Percentiles rank a stretch among this genome's conserved stretches.
Evolutionary conservation across 2,797 vertebrate genomes (phyloP).

Genomic region (Dendrocincla fuliginosa): DNA sequence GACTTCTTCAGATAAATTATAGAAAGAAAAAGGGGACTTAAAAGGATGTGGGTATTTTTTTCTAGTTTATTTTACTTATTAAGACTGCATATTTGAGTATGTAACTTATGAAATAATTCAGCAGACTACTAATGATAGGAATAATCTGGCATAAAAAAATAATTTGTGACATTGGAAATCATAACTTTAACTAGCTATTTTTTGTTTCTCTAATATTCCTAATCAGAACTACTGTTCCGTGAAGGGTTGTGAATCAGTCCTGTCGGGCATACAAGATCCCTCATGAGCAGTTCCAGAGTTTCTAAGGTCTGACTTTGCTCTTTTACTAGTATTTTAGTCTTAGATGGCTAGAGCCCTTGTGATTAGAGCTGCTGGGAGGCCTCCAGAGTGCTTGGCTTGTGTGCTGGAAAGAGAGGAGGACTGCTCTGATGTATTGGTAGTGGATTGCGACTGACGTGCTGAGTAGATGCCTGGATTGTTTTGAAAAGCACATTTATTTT

Average conservation of each 20-base stretch:
- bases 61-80: background rate
- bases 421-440: conserved; percentile 24
- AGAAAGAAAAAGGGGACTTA: background rate
- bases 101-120: background rate
- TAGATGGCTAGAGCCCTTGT: background rate
- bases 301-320: background rate
- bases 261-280: background rate
- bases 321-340: background rate
- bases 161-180: background rate
- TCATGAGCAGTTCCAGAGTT: background rate
- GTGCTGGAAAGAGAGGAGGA: background rate
- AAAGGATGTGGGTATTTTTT: background rate
- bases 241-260: background rate
- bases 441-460: background rate
- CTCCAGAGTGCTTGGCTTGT: background rate
- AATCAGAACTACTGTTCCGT: background rate
- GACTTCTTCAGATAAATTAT: background rate
- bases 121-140: background rate
- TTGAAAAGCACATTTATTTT: background rate
- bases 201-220: background rate
- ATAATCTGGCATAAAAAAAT: background rate
- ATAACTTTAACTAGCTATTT: background rate
- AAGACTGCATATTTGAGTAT: background rate
- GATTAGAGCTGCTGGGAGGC: background rate
- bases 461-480: background rate